Conservation (phyloP, 2,113 vertebrate genomes). For the Gymnarchus niloticus region DNA sequence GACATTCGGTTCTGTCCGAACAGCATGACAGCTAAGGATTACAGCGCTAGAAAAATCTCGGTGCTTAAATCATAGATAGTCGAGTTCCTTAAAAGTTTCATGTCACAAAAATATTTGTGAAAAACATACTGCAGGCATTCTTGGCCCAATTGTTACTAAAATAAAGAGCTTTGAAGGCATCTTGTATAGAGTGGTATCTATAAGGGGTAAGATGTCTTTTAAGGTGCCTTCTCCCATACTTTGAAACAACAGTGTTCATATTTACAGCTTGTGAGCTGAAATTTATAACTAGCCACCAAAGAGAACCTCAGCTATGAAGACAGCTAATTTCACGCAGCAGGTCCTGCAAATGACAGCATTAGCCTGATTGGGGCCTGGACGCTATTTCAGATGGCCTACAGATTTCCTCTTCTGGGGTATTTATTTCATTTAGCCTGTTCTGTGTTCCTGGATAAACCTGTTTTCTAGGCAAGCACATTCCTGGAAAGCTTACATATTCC, state of each 20-base stretch:
- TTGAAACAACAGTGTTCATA: not conserved
- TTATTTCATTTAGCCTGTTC: not conserved
- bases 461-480: not conserved
- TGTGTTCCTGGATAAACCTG: not conserved
- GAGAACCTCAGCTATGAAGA: not conserved
- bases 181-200: not conserved
- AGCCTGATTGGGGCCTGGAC: not conserved
- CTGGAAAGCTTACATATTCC: not conserved
- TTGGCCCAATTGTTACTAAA: no score
- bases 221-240: not conserved
- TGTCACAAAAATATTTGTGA: not conserved
- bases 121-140: not conserved
- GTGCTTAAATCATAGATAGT: not conserved
- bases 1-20: not conserved
- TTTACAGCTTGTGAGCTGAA: not conserved
- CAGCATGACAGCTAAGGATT: not conserved
- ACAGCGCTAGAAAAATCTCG: not conserved
- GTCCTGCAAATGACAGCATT: not conserved
- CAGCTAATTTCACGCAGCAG: not conserved
- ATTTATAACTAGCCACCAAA: not conserved
- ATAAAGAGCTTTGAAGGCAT: not conserved
- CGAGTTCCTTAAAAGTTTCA: not conserved
- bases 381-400: not conserved
- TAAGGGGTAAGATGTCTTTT: not conserved
- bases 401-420: not conserved